Conservation (phyloP, 2,888 invertebrate genomes). For the Acanthosepion lycidas region DNA sequence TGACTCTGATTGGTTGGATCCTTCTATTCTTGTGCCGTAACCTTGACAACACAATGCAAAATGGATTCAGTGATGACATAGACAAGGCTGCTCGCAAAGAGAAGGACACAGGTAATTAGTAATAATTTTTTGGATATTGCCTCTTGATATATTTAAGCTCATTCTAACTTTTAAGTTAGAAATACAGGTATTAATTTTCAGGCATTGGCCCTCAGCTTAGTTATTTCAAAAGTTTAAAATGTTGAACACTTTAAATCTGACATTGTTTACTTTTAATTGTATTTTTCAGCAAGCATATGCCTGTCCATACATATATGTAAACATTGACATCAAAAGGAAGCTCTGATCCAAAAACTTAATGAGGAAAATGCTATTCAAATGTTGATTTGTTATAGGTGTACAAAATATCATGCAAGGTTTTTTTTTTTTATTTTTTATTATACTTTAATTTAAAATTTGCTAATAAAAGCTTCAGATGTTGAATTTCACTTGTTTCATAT, state of each 20-base stretch:
- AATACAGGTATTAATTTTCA: background rate
- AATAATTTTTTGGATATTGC: background rate
- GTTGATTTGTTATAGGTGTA: too few species aligned
- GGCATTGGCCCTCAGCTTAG: background rate
- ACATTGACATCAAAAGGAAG: too few species aligned
- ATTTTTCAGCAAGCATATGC: too few species aligned
- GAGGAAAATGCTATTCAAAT: too few species aligned
- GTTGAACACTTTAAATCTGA: background rate
- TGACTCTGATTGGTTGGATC: constrained; percentile 84
- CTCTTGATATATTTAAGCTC: background rate
- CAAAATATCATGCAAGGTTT: too few species aligned
- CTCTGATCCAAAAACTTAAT: too few species aligned
- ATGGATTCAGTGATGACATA: constrained; percentile 58
- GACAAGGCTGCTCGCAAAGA: constrained; percentile 60
- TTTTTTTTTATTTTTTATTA: too few species aligned
- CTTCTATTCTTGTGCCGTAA: constrained; percentile 85
- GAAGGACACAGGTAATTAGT: constrained; percentile 54
- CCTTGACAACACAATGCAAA: constrained; percentile 76
- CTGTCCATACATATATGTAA: too few species aligned
- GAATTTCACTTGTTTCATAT: too few species aligned
- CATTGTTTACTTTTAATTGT: too few species aligned
- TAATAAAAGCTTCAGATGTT: too few species aligned
- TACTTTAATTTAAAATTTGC: too few species aligned
- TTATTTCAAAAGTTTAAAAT: background rate
- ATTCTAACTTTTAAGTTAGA: background rate